Evolutionary conservation across 2,797 vertebrate genomes (phyloP).

Genomic region (Chloroceryle inda): DNA sequence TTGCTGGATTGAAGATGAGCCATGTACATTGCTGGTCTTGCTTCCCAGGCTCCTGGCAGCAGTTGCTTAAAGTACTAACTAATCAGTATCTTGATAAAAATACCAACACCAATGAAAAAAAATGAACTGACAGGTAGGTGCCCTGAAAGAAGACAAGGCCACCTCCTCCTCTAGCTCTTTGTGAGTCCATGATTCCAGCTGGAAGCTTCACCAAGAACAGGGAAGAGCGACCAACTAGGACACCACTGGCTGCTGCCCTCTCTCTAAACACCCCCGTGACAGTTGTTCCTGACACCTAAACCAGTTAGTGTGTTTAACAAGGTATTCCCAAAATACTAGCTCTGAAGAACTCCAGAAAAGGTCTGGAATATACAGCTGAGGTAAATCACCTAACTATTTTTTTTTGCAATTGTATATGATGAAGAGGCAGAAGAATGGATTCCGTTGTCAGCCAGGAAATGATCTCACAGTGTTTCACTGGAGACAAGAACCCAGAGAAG

Average conservation of each 20-base stretch:
- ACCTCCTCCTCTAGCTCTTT: not conserved
- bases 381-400: fast-evolving
- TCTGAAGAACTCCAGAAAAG: not conserved
- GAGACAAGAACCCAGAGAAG: not conserved
- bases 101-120: not conserved
- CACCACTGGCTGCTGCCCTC: not conserved
- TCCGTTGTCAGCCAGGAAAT: not conserved
- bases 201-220: not conserved
- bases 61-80: not conserved
- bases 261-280: not conserved
- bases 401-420: not conserved
- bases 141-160: not conserved
- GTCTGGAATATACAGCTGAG: not conserved
- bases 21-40: not conserved
- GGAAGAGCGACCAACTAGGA: not conserved
- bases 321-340: not conserved
- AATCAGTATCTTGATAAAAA: not conserved
- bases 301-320: not conserved
- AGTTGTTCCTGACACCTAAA: not conserved
- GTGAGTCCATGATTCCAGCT: not conserved
- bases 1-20: fast-evolving
- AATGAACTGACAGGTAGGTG: not conserved
- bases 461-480: not conserved
- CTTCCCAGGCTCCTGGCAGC: not conserved
- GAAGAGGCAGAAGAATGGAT: fast-evolving